Percentiles rank a stretch among this genome's conserved stretches.
Conservation (phyloP, 1,140 invertebrate species). For the Temnothorax curvispinosus region DNA sequence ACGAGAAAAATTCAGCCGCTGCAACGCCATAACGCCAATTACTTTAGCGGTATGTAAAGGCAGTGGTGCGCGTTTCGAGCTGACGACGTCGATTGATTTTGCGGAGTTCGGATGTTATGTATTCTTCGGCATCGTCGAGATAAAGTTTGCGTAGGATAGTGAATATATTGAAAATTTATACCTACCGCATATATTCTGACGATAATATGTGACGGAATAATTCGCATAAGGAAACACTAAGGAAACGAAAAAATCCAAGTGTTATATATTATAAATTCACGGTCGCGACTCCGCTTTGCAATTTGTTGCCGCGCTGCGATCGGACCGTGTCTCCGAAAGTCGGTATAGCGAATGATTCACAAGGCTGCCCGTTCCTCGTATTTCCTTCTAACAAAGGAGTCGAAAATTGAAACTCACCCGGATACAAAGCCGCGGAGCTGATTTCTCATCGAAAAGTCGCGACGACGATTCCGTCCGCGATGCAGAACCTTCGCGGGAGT, state of each 20-base stretch:
- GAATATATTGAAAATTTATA: not conserved
- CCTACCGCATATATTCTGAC: not conserved
- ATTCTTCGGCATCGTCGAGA: not conserved
- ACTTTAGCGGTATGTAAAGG: slow-evolving; percentile 19
- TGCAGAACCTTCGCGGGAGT: not conserved
- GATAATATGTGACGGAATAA: slow-evolving; percentile 1
- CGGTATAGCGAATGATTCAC: slow-evolving; percentile 18
- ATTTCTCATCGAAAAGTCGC: not conserved
- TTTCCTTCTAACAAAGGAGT: slow-evolving; percentile 24
- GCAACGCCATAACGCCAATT: slow-evolving; percentile 47
- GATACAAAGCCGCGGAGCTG: not conserved
- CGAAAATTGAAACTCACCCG: slow-evolving; percentile 32
- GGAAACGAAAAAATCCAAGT: not conserved
- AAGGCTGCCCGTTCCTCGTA: not conserved
- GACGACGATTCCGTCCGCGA: not conserved
- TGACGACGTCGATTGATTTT: slow-evolving; percentile 1
- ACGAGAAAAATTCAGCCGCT: slow-evolving; percentile 35
- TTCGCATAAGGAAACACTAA: not conserved
- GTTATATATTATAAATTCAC: slow-evolving; percentile 16
- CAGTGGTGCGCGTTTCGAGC: slow-evolving; percentile 30
- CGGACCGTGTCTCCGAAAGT: slow-evolving; percentile 8
- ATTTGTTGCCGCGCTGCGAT: slow-evolving; percentile 3
- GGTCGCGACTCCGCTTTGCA: not conserved
- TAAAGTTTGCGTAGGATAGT: not conserved
- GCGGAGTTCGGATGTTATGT: not conserved